phyloP scores from a whole-genome alignment of 1,140 invertebrate genomes.

The Dinothrombium tinctorium region DNA sequence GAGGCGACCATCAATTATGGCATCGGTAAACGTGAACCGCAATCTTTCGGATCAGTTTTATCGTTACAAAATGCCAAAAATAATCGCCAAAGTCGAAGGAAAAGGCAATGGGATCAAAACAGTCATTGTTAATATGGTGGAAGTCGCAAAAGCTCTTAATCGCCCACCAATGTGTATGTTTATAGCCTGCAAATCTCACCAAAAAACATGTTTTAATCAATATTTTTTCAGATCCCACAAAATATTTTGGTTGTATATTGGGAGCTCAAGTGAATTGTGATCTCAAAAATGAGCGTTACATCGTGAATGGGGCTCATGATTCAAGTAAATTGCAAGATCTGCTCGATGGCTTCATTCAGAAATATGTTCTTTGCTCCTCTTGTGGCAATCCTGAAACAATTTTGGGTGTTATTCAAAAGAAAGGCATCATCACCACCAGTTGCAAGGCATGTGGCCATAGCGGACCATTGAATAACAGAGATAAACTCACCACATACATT shows the following conservation, averaged over 20 bases:
- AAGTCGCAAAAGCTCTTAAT: constrained; percentile 89
- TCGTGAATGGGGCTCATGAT: constrained; percentile 97
- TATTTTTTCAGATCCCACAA: constrained; percentile 56
- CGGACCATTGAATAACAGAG: constrained; percentile 55
- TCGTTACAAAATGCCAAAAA: constrained; percentile 97
- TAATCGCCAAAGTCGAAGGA: constrained; percentile 86
- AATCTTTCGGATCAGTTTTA: constrained; percentile 95
- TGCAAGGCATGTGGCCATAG: constrained; percentile 95
- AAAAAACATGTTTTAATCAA: constrained; percentile 5
- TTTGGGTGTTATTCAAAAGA: constrained; percentile 44
- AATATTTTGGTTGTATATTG: constrained; percentile 97
- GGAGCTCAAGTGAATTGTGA: constrained; percentile 97
- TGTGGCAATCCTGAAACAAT: constrained; percentile 98
- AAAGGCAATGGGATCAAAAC: constrained; percentile 97
- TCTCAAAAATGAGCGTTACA: constrained; percentile 95
- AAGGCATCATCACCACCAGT: constrained; percentile 69
- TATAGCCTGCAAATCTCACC: background rate
- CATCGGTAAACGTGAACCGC: constrained; percentile 74
- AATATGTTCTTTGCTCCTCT: constrained; percentile 88
- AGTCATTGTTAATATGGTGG: constrained; percentile 97
- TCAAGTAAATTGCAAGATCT: constrained; percentile 83
- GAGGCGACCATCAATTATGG: constrained; percentile 1
- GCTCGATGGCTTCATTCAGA: constrained; percentile 86
- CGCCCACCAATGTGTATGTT: constrained; percentile 80
- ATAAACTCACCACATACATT: constrained; percentile 94